Evolutionary conservation across 2,113 vertebrate species (phyloP), one percentile per base, ranked within the genome.

Genomic region (Limnothrissa miodon): DNA sequence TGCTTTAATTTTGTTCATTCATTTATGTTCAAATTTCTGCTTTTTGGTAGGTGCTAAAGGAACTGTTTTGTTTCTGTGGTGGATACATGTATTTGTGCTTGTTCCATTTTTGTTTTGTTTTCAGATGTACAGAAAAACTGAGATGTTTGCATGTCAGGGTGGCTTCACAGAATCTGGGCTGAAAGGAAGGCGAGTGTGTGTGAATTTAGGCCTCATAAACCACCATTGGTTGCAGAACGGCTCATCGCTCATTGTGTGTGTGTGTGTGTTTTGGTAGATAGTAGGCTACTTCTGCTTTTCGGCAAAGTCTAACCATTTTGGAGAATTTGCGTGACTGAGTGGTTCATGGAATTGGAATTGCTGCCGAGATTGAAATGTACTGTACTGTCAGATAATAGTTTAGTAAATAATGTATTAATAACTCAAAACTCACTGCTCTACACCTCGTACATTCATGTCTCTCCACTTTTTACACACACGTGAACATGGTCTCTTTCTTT

Each of bases 121-220:
- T 70, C 29, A 36, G 10, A 74, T 74, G 13, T 15, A 13, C 59
- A 39, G 25, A 74, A 39, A 74, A 74, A 11, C 66, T 36, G 33
- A 36, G 66, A 74, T 39, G 11, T 74, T 48, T 13, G 46, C 46
- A 0, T 48, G 11, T 10, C 51, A 56, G 51, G 3, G 19, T 56
- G 51, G 51, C 51, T 56, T 74, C 33, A 74, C 66, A 74, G 66
- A 74, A 74, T 36, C 66, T 3, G 15, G 66, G 33, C 66, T 74
- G 66, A 74, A 36, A 74, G 66, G 66, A 74, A 74, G 29, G 66
- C 66, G 66, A 74, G 29, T 36, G 33, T 74, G 66, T 74, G 66
- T 39, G 66, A 74, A 74, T 15, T 74, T 36, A 74, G 66, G 66
- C 66, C 66, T 74, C 11, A 33, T 36, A 36, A 74, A 74, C 66